Percentiles rank a stretch among this genome's conserved stretches.
Conservation (phyloP, 2,113 vertebrate genomes). For the Psephotus haematonotus region DNA sequence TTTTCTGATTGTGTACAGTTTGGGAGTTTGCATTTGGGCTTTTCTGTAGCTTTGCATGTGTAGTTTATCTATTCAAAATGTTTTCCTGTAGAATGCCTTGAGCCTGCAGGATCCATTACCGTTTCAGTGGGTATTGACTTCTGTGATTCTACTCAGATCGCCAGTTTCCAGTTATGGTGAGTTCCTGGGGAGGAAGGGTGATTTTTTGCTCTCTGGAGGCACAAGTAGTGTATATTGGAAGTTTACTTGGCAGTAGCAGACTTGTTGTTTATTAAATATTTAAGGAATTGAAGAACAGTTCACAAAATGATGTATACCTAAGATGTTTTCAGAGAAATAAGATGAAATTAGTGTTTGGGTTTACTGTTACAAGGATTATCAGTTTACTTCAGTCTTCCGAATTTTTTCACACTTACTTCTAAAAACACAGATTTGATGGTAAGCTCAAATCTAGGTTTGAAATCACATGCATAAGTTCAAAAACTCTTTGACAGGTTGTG, state of each 20-base stretch:
- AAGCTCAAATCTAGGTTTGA: neutral
- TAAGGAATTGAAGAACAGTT: neutral
- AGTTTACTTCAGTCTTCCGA: neutral
- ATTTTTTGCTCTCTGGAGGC: neutral
- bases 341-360: neutral
- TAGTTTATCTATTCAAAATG: constrained; percentile 58
- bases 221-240: neutral
- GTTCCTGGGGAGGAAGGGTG: constrained; percentile 17
- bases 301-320: neutral
- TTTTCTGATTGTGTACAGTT: neutral
- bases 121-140: constrained; percentile 94
- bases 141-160: constrained; percentile 93
- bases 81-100: constrained; percentile 84
- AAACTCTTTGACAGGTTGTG: neutral
- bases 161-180: constrained; percentile 96
- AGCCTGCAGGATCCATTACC: constrained; percentile 84
- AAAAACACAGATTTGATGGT: neutral
- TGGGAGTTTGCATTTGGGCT: neutral
- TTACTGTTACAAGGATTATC: neutral
- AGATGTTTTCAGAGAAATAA: neutral
- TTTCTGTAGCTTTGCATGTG: neutral
- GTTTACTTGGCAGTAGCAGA: neutral
- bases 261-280: neutral
- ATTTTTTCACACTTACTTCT: neutral
- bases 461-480: neutral